These are phyloP conservation scores for Naso thynnoides DNA, from an alignment of 2,797 vertebrate species.

Conservation along the genomic window DNA sequence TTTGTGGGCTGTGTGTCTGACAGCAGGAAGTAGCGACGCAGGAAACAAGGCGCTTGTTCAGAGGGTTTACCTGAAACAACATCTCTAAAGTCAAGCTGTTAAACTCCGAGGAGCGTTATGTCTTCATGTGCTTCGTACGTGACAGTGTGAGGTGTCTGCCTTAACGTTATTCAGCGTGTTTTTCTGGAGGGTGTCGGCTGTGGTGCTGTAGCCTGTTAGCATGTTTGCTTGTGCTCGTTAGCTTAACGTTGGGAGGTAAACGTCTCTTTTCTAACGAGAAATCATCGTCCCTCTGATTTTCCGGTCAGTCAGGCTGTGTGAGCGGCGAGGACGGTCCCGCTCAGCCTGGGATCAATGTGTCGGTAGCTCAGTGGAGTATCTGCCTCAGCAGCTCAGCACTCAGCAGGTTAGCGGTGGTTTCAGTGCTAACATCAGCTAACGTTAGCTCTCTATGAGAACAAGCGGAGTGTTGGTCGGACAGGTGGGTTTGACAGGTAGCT, in stretches of 20 bases:
- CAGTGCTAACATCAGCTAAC: constrained; percentile 18
- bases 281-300: too few species aligned
- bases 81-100: constrained; percentile 17
- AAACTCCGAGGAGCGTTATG: constrained; percentile 56
- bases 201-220: constrained; percentile 48
- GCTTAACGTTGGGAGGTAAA: constrained; percentile 12
- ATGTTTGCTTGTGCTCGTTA: constrained; percentile 20
- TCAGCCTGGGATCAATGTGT: too few species aligned
- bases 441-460: neutral
- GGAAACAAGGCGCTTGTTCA: constrained; percentile 8
- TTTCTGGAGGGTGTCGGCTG: neutral
- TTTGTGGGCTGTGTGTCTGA: constrained; percentile 40
- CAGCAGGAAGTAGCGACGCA: constrained; percentile 58
- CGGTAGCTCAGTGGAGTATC: neutral
- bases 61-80: constrained; percentile 19
- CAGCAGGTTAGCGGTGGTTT: constrained; percentile 2
- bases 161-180: accelerated
- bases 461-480: neutral
- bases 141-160: constrained; percentile 51
- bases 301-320: too few species aligned
- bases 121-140: constrained; percentile 81
- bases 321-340: too few species aligned
- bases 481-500: too few species aligned
- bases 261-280: neutral
- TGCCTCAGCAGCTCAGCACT: neutral